Conservation (phyloP, 2,888 invertebrate species). For the Cephus runcator region DNA sequence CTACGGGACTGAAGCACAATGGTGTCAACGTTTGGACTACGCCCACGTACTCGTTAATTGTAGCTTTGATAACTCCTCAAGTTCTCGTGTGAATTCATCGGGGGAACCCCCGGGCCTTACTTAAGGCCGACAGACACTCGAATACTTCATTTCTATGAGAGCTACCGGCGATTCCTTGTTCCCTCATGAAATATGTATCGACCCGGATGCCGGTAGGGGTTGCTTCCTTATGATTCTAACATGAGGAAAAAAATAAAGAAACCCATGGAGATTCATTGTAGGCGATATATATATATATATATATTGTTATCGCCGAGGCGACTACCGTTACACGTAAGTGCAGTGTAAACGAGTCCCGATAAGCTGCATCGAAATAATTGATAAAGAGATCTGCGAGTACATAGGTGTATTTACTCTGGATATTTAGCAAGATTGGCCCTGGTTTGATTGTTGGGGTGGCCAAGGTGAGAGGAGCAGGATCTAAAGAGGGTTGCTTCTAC, state of each 20-base stretch:
- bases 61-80: background rate
- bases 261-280: background rate
- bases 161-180: background rate
- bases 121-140: background rate
- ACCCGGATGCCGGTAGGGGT: background rate
- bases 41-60: slow-evolving; percentile 11
- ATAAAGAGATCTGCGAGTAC: background rate
- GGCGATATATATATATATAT: background rate
- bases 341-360: background rate
- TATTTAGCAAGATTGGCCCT: background rate
- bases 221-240: background rate
- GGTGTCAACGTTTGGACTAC: background rate
- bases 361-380: background rate
- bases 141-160: background rate
- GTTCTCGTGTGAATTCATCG: background rate
- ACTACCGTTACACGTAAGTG: background rate
- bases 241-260: background rate
- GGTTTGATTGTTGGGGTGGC: background rate
- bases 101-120: background rate
- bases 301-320: background rate
- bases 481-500: background rate
- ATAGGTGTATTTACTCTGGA: background rate
- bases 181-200: background rate
- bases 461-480: background rate
- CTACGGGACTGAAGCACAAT: background rate